A percentile compares a stretch with the other conserved stretches of the same genome.
These are phyloP conservation scores for Bradynema listronoti DNA, from an alignment of 1,140 invertebrate genomes.

Conservation along the genomic window DNA sequence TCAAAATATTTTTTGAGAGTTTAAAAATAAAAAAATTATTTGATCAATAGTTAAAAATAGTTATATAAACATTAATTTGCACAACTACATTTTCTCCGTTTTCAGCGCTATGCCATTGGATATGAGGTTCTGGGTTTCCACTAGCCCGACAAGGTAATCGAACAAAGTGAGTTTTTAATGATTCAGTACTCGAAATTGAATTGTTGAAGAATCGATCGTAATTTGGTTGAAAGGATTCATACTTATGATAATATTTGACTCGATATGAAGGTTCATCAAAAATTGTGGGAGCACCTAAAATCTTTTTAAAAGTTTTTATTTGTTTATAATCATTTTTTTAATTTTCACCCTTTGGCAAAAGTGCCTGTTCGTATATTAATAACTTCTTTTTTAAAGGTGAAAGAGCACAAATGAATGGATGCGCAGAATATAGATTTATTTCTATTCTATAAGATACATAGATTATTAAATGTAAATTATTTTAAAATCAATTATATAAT, in stretches of 20 bases:
- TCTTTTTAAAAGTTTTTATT: slow-evolving; percentile 3
- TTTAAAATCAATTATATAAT: too few species aligned
- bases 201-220: slow-evolving; percentile 12
- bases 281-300: slow-evolving; percentile 24
- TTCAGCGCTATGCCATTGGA: slow-evolving; percentile 30
- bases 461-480: too few species aligned
- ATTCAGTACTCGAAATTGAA: too few species aligned
- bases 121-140: slow-evolving; percentile 26
- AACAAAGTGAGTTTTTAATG: too few species aligned
- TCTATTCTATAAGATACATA: slow-evolving; percentile 1
- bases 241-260: background rate
- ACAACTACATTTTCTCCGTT: slow-evolving; percentile 14
- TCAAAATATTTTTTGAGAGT: slow-evolving; percentile 15
- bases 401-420: slow-evolving; percentile 35
- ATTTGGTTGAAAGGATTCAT: slow-evolving; percentile 16
- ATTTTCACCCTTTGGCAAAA: slow-evolving; percentile 29
- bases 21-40: slow-evolving; percentile 7
- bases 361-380: slow-evolving; percentile 38
- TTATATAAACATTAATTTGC: background rate
- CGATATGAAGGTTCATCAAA: slow-evolving; percentile 15
- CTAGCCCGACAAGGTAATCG: slow-evolving; percentile 29
- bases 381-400: slow-evolving; percentile 19
- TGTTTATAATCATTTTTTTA: background rate
- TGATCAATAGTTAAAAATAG: background rate
- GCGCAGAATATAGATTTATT: background rate